phyloP scores from a whole-genome alignment of 2,888 invertebrate genomes.

The Acholoe squamosa region DNA sequence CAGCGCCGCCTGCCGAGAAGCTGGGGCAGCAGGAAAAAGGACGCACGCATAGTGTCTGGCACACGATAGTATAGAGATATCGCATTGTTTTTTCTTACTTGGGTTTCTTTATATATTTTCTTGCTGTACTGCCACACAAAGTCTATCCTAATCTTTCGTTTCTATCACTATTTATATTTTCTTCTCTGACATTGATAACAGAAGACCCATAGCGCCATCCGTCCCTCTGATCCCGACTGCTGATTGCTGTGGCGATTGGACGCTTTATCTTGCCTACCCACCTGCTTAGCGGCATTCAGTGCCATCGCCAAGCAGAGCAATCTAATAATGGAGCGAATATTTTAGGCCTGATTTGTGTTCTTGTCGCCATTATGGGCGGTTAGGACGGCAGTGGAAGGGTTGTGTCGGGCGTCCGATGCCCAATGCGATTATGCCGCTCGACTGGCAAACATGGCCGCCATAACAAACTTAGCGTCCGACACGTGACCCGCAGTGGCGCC shows the following conservation, averaged over 20 bases:
- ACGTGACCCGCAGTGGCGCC: constrained; percentile 45
- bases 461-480: constrained; percentile 51
- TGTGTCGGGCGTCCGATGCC: background rate
- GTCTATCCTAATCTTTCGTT: background rate
- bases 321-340: constrained; percentile 55
- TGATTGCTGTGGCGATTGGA: constrained; percentile 39
- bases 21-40: background rate
- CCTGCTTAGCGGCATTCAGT: constrained; percentile 49
- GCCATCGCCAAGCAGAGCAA: background rate
- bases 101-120: no score
- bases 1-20: background rate
- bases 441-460: constrained; percentile 49
- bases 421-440: constrained; percentile 42
- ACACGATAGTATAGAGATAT: background rate
- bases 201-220: background rate
- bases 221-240: background rate
- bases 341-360: constrained; percentile 56
- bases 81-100: no score
- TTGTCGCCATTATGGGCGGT: constrained; percentile 37
- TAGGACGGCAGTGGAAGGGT: background rate
- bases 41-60: background rate
- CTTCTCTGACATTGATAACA: background rate
- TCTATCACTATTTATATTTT: background rate
- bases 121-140: no score
- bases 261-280: constrained; percentile 47